Evolutionary conservation across 2,113 vertebrate genomes (phyloP).

Genomic region (Xenus cinereus): DNA sequence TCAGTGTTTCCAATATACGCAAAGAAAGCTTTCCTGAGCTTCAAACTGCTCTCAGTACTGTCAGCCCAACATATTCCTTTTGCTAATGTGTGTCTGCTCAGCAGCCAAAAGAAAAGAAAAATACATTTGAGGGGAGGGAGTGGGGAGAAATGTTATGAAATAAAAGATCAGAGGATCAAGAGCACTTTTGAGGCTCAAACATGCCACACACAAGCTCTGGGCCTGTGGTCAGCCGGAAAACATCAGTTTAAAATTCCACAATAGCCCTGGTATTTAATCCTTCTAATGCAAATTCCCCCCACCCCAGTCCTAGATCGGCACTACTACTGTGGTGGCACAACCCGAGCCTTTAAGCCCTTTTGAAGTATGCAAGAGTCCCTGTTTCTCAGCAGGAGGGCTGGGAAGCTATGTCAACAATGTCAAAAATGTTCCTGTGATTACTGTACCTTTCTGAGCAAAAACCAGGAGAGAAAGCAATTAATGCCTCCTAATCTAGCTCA

Average conservation of each 20-base stretch:
- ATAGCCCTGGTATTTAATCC: constrained; percentile 74
- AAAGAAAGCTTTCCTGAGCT: constrained; percentile 4
- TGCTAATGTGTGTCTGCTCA: neutral
- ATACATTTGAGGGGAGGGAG: neutral
- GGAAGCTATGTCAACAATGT: constrained; percentile 74
- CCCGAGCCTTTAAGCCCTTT: constrained; percentile 72
- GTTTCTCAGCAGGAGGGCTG: constrained; percentile 75
- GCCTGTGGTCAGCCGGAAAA: constrained; percentile 73
- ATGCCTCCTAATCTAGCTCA: constrained; percentile 70
- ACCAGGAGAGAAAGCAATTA: constrained; percentile 70
- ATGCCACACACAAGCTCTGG: constrained; percentile 69
- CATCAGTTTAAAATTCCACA: constrained; percentile 76
- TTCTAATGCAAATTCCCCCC: constrained; percentile 72
- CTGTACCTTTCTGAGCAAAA: constrained; percentile 74
- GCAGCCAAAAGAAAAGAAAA: constrained; percentile 47
- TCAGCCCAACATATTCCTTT: neutral
- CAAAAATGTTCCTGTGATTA: constrained; percentile 75
- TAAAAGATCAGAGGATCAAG: constrained; percentile 70
- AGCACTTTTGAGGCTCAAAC: constrained; percentile 68
- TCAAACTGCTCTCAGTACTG: neutral
- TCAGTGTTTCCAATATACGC: neutral
- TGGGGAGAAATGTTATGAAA: constrained; percentile 61
- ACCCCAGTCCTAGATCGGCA: constrained; percentile 61
- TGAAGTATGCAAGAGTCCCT: constrained; percentile 76
- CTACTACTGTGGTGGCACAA: constrained; percentile 70